Conservation (phyloP, 2,113 vertebrate genomes). For the Sinocyclocheilus grahami region DNA sequence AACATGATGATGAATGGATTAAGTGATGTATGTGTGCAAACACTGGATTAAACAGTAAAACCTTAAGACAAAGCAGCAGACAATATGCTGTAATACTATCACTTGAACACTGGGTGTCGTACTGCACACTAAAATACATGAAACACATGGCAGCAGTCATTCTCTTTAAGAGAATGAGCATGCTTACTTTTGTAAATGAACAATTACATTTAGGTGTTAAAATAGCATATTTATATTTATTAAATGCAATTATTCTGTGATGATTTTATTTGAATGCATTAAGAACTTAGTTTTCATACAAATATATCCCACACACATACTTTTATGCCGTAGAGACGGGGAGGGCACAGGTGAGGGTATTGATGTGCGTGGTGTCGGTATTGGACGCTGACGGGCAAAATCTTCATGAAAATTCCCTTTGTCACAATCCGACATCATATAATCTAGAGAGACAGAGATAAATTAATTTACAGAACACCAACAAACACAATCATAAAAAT, state of each 20-base stretch:
- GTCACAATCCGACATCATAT: slow-evolving; percentile 83
- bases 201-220: neutral
- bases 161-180: neutral
- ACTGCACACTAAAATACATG: neutral
- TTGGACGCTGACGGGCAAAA: slow-evolving; percentile 75
- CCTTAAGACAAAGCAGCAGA: neutral
- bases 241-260: neutral
- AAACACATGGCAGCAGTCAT: neutral
- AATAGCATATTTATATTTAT: neutral
- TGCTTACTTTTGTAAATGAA: neutral
- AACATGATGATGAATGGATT: neutral
- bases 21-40: neutral
- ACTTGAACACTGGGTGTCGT: neutral
- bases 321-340: slow-evolving; percentile 87
- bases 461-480: neutral
- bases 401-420: slow-evolving; percentile 77
- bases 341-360: slow-evolving; percentile 82
- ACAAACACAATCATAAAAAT: neutral
- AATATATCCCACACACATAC: slow-evolving; percentile 65
- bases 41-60: neutral
- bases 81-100: neutral
- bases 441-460: slow-evolving; percentile 74
- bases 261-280: neutral
- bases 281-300: neutral
- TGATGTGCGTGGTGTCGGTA: slow-evolving; percentile 80